Base-by-base conservation (phyloP, 1,140 invertebrate genomes). In the Microplitis demolitor region DNA sequence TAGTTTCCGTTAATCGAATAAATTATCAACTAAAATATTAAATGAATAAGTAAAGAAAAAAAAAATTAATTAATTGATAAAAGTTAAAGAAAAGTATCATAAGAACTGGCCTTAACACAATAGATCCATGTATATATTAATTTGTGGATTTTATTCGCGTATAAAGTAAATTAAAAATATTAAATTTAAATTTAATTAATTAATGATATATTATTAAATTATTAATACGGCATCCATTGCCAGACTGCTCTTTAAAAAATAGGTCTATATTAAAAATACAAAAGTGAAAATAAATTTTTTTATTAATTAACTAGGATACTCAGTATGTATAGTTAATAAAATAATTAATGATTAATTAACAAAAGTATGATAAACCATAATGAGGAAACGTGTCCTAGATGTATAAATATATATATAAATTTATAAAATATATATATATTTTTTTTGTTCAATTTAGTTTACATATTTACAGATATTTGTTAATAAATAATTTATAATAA, bases 311-410 rank as follows among this genome's bases (percentile, higher is more conserved):
- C 56, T 33, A n/a, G 56, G 34, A 24, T 16, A 67, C 8, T 34
- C 16, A 53, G 61, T 14, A 34, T 39, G 35, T 54, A 61, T 56
- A 45, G 56, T 60, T 45, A 45, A 62, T 62, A 37, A 39, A 64
- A 13, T 16, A 34, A 51, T 69, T 60, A 54, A 54, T 14, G 13
- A 54, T 14, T 54, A 54, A 50, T 56, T 33, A 54, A 9, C 5
- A 24, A 35, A 39, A 50, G 58, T 45, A 34, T 63, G 14, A 50
- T 33, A 58, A 54, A 37, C 35, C 34, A 34, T 45, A 60, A 45
- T 39, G 71, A 77, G 64, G 76, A 77, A 79, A 82, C 66, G 71
- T 77, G 76, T 81, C 81, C 72, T 74, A 71, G 75, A 78, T 78
- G 24, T 24, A 24, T 24, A 24, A 24, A 24, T 82, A 80, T 78